Conservation (phyloP, 2,797 vertebrate genomes). For the Carapus acus region DNA sequence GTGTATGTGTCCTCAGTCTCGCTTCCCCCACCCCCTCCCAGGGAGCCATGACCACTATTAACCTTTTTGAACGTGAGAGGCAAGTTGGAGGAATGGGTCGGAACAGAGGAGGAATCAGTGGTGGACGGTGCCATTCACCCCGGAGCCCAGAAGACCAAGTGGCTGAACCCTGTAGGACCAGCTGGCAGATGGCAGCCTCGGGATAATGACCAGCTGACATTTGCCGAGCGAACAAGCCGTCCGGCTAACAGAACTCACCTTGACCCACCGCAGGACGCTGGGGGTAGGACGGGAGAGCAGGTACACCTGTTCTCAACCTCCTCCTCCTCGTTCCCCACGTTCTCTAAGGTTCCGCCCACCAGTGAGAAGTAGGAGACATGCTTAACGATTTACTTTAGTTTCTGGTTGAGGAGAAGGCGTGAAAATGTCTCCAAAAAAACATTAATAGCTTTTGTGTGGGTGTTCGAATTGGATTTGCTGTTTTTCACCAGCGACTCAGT, state of each 20-base stretch:
- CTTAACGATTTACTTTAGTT: conserved; percentile 58
- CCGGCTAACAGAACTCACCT: conserved; percentile 65
- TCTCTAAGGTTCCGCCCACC: conserved; percentile 47
- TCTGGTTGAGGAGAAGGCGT: conserved; percentile 46
- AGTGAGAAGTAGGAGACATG: conserved; percentile 45
- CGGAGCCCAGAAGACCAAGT: conserved; percentile 53
- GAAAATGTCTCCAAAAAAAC: conserved; percentile 48
- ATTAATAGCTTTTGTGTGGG: conserved; percentile 61
- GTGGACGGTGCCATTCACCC: conserved; percentile 54
- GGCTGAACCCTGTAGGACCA: conserved; percentile 57
- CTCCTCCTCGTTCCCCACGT: conserved; percentile 25
- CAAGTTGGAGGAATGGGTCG: conserved; percentile 48
- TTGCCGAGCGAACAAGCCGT: conserved; percentile 63
- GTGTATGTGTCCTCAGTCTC: conserved; percentile 38
- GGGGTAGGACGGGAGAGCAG: conserved; percentile 53
- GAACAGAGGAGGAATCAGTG: conserved; percentile 45
- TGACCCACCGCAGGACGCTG: conserved; percentile 53
- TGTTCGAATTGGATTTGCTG: conserved; percentile 56
- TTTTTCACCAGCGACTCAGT: conserved; percentile 46
- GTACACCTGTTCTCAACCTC: conserved; percentile 43
- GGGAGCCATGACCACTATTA: conserved; percentile 35
- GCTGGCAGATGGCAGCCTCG: conserved; percentile 66
- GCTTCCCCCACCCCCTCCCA: no score
- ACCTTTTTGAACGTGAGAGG: conserved; percentile 41
- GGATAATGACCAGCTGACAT: conserved; percentile 69